Conservation (phyloP, 2,888 invertebrate genomes). For the Standfussiana lucernea region DNA sequence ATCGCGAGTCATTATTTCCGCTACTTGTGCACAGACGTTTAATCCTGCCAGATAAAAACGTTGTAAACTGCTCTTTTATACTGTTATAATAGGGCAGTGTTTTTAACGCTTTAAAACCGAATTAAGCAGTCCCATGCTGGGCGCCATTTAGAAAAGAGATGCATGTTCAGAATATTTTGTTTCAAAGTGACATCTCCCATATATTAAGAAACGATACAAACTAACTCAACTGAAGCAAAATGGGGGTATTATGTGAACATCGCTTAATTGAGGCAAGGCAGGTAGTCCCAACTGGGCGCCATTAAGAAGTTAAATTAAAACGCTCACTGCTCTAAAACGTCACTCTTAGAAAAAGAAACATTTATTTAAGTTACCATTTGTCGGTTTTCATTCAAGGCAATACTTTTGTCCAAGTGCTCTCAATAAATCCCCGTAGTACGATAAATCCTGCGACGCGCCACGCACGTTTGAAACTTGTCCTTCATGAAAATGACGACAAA, state of each 20-base stretch:
- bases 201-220: neutral
- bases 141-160: constrained; percentile 30
- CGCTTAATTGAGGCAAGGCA: constrained; percentile 21
- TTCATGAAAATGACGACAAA: neutral
- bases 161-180: constrained; percentile 15
- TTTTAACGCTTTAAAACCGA: constrained; percentile 15
- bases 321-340: neutral
- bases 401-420: neutral
- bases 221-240: constrained; percentile 15
- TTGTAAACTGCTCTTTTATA: constrained; percentile 20
- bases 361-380: neutral
- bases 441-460: neutral
- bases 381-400: neutral
- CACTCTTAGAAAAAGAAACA: neutral
- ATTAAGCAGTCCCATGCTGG: constrained; percentile 36
- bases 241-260: constrained; percentile 34
- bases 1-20: constrained; percentile 46
- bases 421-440: neutral
- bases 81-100: neutral
- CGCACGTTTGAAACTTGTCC: neutral
- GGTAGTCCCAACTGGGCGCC: constrained; percentile 48
- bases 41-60: constrained; percentile 32
- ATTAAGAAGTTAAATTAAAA: constrained; percentile 19
- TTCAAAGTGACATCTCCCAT: neutral
- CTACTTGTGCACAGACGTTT: constrained; percentile 27